Conservation (phyloP, 2,797 vertebrate species). For the Platalea minor region DNA sequence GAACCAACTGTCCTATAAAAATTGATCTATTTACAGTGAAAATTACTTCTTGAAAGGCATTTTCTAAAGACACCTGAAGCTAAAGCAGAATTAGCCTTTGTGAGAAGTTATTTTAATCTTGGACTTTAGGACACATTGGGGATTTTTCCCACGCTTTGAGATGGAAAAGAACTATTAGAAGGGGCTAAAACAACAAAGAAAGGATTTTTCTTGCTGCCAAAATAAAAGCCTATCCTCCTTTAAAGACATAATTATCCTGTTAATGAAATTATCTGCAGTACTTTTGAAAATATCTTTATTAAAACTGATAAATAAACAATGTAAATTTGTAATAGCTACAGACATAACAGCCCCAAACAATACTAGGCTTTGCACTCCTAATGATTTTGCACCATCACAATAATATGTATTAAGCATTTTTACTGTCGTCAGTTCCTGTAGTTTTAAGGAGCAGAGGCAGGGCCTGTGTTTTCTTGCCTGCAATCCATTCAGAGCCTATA, state of each 20-base stretch:
- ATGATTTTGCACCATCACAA: neutral
- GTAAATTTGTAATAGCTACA: neutral
- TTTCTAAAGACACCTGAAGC: neutral
- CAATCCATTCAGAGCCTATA: neutral
- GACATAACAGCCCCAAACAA: neutral
- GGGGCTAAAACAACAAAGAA: neutral
- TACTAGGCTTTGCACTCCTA: neutral
- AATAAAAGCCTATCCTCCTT: neutral
- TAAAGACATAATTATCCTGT: neutral
- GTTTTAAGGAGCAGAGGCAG: neutral
- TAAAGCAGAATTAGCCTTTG: slow-evolving; percentile 7
- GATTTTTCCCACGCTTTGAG: neutral
- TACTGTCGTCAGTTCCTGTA: neutral
- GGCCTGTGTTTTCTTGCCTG: neutral
- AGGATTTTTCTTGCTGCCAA: neutral
- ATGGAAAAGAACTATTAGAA: neutral
- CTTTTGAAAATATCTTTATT: neutral
- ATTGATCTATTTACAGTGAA: neutral
- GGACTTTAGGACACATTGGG: neutral
- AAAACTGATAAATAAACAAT: neutral
- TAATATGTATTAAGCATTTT: neutral
- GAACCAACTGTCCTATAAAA: neutral
- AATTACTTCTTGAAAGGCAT: neutral
- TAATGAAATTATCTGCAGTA: slow-evolving; percentile 10
- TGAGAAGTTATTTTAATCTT: slow-evolving; percentile 28